Evolutionary conservation across 2,888 invertebrate genomes (phyloP).

Genomic region (Leptinotarsa rubiginosa): DNA sequence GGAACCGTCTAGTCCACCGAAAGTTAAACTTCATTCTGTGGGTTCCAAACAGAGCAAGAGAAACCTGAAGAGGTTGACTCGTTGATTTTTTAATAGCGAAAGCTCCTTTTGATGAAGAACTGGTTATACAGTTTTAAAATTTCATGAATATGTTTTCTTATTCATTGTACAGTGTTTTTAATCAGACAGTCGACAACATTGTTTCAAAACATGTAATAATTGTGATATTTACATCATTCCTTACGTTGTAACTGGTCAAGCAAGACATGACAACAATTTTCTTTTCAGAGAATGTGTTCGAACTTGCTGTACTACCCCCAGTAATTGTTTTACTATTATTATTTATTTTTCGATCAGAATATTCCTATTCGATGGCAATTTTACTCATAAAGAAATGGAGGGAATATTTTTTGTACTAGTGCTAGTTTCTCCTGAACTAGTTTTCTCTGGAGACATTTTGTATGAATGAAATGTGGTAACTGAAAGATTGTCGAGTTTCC

Average conservation of each 20-base stretch:
- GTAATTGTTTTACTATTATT: neutral
- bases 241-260: neutral
- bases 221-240: conserved; percentile 27
- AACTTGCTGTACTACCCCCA: conserved; percentile 9
- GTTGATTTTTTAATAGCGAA: conserved; percentile 34
- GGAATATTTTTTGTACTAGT: neutral
- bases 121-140: conserved; percentile 28
- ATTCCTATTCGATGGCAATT: neutral
- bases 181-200: conserved; percentile 21
- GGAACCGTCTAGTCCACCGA: conserved; percentile 59
- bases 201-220: conserved; percentile 26
- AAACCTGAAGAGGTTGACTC: conserved; percentile 59
- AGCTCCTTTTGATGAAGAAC: conserved; percentile 20
- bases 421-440: neutral
- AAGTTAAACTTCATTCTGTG: conserved; percentile 53
- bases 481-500: neutral
- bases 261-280: conserved; percentile 1
- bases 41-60: conserved; percentile 61
- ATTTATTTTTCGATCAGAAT: neutral
- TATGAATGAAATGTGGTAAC: too few species aligned
- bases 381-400: neutral
- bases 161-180: conserved; percentile 22
- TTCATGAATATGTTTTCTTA: conserved; percentile 26
- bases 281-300: conserved; percentile 3
- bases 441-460: neutral